A percentile compares a stretch with the other conserved stretches of the same genome.
Evolutionary conservation across 1,140 invertebrate species (phyloP).

Genomic region (Gonioctena quinquepunctata): DNA sequence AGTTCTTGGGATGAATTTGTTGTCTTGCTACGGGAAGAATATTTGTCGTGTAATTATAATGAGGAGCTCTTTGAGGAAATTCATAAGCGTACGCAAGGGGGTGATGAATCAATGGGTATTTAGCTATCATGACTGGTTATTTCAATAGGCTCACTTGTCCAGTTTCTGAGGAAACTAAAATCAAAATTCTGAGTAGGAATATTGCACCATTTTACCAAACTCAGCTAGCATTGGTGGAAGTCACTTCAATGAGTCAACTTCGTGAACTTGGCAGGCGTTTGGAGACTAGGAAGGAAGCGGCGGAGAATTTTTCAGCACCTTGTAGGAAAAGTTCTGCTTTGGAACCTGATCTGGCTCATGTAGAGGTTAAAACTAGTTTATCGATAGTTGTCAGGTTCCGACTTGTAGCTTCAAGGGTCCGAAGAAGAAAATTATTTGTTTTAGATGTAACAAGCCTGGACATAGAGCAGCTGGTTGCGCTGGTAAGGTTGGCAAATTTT

Average conservation of each 20-base stretch:
- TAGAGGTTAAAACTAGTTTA: background rate
- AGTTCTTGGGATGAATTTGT: conserved; percentile 39
- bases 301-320: conserved; percentile 14
- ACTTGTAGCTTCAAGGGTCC: background rate
- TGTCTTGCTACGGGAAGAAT: conserved; percentile 33
- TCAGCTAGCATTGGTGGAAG: background rate
- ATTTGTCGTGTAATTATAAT: conserved; percentile 29
- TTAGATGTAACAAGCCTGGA: conserved; percentile 6
- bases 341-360: background rate
- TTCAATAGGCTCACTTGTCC: conserved; percentile 36
- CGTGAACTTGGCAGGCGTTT: conserved; percentile 12
- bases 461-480: conserved; percentile 8
- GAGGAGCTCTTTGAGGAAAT: conserved; percentile 3
- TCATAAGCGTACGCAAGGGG: background rate
- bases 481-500: background rate
- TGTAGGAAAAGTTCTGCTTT: background rate
- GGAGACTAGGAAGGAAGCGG: conserved; percentile 4
- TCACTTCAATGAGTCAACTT: conserved; percentile 15
- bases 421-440: conserved; percentile 2
- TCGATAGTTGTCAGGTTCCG: background rate
- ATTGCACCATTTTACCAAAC: background rate
- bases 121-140: conserved; percentile 38
- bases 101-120: conserved; percentile 5
- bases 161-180: conserved; percentile 10
- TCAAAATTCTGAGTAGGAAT: conserved; percentile 16